Conservation (phyloP, 2,888 invertebrate genomes). For the Hanleya hanleyi region DNA sequence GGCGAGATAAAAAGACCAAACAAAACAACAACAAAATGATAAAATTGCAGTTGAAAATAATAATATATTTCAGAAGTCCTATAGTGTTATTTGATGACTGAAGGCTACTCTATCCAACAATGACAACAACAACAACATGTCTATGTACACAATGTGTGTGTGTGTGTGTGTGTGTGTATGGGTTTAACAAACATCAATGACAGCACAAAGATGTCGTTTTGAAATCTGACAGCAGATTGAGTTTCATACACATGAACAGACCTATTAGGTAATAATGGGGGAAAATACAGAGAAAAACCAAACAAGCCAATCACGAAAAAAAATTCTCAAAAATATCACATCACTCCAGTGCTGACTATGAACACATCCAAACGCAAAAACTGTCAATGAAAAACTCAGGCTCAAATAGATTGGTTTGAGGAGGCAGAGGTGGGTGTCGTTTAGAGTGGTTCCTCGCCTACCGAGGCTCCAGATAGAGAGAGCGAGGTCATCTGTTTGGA, state of each 20-base stretch:
- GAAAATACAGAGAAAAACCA: background rate
- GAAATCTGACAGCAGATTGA: too few relatives aligned
- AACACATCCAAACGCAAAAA: background rate
- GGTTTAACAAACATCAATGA: too few relatives aligned
- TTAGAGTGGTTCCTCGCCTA: conserved; percentile 48
- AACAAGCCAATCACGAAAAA: background rate
- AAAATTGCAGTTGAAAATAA: background rate
- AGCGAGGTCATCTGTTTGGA: conserved; percentile 82
- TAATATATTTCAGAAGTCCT: background rate
- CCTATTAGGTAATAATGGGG: too few relatives aligned
- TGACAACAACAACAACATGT: too few relatives aligned
- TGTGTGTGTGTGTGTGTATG: too few relatives aligned
- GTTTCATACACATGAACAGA: too few relatives aligned
- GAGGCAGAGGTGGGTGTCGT: background rate
- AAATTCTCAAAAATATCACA: background rate
- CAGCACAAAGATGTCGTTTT: too few relatives aligned
- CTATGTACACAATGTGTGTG: too few relatives aligned
- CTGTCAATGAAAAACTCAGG: background rate
- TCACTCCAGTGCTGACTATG: background rate
- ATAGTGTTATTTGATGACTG: background rate
- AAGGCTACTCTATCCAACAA: too few relatives aligned
- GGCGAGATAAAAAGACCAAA: background rate
- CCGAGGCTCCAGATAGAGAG: conserved; percentile 76
- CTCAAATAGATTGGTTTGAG: background rate
- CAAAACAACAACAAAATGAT: background rate